Evolutionary conservation across 2,113 vertebrate genomes (phyloP), one percentile per base, ranked within the genome.

Genomic region (Benitochromis conjunctus): DNA sequence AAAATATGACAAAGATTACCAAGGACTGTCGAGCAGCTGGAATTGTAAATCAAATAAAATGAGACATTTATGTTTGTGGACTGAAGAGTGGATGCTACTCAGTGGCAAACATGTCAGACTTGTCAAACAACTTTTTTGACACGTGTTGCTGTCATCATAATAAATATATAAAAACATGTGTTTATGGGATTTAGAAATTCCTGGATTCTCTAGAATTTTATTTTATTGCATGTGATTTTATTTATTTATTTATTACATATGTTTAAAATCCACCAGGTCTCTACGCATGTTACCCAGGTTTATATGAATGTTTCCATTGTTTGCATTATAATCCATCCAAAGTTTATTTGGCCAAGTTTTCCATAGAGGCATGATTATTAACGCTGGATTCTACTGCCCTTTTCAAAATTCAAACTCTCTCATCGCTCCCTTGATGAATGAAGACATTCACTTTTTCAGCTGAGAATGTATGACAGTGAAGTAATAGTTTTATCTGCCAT

Each of bases 1-100:
- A n/a, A 36, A 64, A 64, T 1, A 64, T 36, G 60, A 64, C 60
- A 64, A 64, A 64, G 3, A 64, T 4, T 36, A 7, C 2, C 0
- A 6, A 64, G 18, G 60, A 7, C 6, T 36, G 9, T 36, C 12
- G 3, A 62, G 31, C 58, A 36, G 31, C 31, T 62, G 19, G 58
- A 62, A 62, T 34, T 5, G 16, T 6, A 34, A 19, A 34, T 34
- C 58, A 62, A 60, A 62, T 0, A 62, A 9, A 62, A 62, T 0
- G 9, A 62, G 29, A 62, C 58, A 62, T 34, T 19, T 62, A 62
- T 62, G 29, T 62, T 62, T 62, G 9, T 62, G 29, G 29, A 60
- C 29, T 29, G 10, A 60, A 34, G 57, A 9, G 8, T 4, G 57
- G 29, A 60, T 60, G 57, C 1, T 60, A 34, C 29, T 0, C 57